Conservation (phyloP, 1,140 invertebrate genomes). For the Oncopeltus fasciatus region DNA sequence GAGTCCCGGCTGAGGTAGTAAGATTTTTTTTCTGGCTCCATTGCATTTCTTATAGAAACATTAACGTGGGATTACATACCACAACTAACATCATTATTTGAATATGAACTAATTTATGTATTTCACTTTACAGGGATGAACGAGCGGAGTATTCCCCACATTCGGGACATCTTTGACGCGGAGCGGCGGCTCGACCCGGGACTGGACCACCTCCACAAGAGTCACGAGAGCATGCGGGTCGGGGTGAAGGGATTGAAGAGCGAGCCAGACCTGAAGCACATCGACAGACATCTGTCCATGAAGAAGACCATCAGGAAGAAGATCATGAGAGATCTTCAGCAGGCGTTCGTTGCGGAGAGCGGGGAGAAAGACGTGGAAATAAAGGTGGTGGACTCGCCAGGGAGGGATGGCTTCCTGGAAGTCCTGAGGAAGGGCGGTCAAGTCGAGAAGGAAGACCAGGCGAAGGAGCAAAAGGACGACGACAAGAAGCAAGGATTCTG, state of each 20-base stretch:
- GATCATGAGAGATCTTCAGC: constrained; percentile 65
- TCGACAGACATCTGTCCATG: constrained; percentile 70
- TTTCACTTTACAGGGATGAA: constrained; percentile 24
- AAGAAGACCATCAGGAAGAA: constrained; percentile 75
- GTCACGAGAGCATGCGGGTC: constrained; percentile 40
- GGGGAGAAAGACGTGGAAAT: constrained; percentile 2
- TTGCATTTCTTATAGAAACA: too few species aligned
- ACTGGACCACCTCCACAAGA: constrained; percentile 37
- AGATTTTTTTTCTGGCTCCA: too few species aligned
- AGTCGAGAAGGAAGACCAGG: constrained; percentile 28
- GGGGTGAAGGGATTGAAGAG: constrained; percentile 41
- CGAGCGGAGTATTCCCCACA: constrained; percentile 49
- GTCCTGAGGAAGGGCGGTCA: constrained; percentile 41
- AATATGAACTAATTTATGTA: too few species aligned
- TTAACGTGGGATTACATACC: too few species aligned
- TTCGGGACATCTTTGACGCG: constrained; percentile 48
- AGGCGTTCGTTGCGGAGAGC: constrained; percentile 44
- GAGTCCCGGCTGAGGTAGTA: too few species aligned
- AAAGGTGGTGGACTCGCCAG: background rate
- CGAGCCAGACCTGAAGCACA: constrained; percentile 55
- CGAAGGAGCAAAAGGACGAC: constrained; percentile 25
- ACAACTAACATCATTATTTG: too few species aligned
- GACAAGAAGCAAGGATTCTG: constrained; percentile 51
- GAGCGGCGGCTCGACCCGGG: constrained; percentile 4
- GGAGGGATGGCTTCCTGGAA: constrained; percentile 37